A percentile compares a stretch with the other conserved stretches of the same genome.
Conservation (phyloP, 2,888 invertebrate species). For the Ophioninae sp. region DNA sequence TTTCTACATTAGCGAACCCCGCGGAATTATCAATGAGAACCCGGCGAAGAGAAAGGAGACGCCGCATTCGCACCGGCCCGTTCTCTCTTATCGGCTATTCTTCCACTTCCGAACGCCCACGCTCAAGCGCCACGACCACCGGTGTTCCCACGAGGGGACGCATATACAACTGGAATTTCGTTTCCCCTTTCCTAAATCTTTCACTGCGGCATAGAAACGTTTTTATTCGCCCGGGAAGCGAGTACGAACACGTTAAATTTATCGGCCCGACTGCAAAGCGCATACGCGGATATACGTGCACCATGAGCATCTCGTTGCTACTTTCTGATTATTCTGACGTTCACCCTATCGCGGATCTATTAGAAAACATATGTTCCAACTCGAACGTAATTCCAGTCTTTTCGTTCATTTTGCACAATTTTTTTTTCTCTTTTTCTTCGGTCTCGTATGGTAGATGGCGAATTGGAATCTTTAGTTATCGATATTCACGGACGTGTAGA, state of each 20-base stretch:
- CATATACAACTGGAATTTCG: conserved; percentile 31
- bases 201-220: conserved; percentile 52
- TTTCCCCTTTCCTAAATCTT: conserved; percentile 46
- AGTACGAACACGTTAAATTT: conserved; percentile 67
- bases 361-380: conserved; percentile 62
- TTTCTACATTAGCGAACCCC: conserved; percentile 63
- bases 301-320: conserved; percentile 9
- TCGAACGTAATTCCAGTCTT: conserved; percentile 59
- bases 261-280: conserved; percentile 54
- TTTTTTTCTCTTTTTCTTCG: conserved; percentile 28
- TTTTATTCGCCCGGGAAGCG: conserved; percentile 66
- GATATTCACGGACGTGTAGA: conserved; percentile 65
- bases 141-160: conserved; percentile 15
- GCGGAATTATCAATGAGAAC: conserved; percentile 66
- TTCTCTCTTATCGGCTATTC: conserved; percentile 63
- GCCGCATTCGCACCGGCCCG: conserved; percentile 57
- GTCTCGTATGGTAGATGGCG: conserved; percentile 42
- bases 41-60: conserved; percentile 25
- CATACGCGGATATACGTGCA: conserved; percentile 37
- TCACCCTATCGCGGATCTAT: conserved; percentile 61
- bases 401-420: conserved; percentile 49
- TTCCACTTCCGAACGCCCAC: conserved; percentile 3
- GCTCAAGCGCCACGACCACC: conserved; percentile 30
- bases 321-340: conserved; percentile 51
- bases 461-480: conserved; percentile 34